Base-by-base conservation (phyloP, 2,888 invertebrate species). In the Agonum fuliginosum region DNA sequence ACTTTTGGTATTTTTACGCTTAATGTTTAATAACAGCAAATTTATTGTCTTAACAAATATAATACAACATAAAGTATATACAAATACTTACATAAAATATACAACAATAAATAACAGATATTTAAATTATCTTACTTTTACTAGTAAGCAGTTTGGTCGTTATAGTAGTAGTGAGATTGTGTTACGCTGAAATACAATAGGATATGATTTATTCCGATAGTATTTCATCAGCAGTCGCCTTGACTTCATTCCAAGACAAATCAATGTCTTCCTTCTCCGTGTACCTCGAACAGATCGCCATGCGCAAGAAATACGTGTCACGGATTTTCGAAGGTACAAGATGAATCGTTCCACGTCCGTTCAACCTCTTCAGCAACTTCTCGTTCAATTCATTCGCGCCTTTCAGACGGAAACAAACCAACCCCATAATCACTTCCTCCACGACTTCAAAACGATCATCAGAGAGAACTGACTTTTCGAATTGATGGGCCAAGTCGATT, bases 331-430 rank as follows among this genome's bases (percentile, higher is more conserved):
- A 94, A 0, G 98, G 97, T 12, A 97, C 97, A 83, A 98, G 89
- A 85, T 98, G 97, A 80, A 99, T 97, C 81, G 94, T 92, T 2
- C 97, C 97, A 73, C 95, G 92, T 0, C 94, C 95, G 85, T 98
- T 98, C 78, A 98, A 94, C 75, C 91, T 91, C 84, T 95, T 94
- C 79, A 97, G 86, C 0, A 98, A 87, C 1, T 89, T 88, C 85
- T 98, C 97, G 83, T 95, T 98, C 1, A 91, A 82, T 80, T 95
- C 95, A 84, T 98, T 97, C 0, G 90, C 87, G 5, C 93, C 94
- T 89, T 97, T 98, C 10, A 99, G 86, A 81, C 97, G 90, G 88
- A 99, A 99, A 88, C 99, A 99, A 30, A 98, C 98, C 12, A 99
- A 90, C 0, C 98, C 99, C 91, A 99, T 92, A n/a, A 93, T 90